A percentile compares a stretch with the other conserved stretches of the same genome.
phyloP scores from a whole-genome alignment of 2,888 invertebrate genomes.

The Lapara coniferarum region DNA sequence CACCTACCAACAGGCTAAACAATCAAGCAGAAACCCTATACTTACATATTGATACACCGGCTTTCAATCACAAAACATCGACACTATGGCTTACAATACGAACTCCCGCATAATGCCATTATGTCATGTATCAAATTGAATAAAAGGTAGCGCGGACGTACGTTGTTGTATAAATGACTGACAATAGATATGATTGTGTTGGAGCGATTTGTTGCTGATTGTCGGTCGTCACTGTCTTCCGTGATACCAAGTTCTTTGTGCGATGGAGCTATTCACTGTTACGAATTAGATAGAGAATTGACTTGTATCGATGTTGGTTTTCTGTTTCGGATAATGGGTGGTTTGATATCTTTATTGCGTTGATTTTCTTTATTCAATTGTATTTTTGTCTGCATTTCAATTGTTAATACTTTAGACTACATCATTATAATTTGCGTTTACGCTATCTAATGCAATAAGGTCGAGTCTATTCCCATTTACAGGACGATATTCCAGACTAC shows the following conservation, averaged over 20 bases:
- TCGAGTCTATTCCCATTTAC: too few species aligned
- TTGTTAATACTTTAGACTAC: too few species aligned
- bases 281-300: neutral
- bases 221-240: conserved; percentile 12
- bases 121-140: conserved; percentile 58
- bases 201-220: conserved; percentile 46
- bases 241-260: conserved; percentile 17
- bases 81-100: neutral
- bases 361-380: too few species aligned
- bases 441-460: too few species aligned
- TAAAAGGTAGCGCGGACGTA: conserved; percentile 57
- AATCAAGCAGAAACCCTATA: too few species aligned
- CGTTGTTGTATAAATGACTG: conserved; percentile 61
- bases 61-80: conserved; percentile 1
- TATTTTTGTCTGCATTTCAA: too few species aligned
- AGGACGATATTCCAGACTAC: neutral
- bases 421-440: too few species aligned
- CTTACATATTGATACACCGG: too few species aligned
- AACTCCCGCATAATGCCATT: conserved; percentile 20
- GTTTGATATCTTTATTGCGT: neutral
- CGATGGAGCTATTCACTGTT: conserved; percentile 4
- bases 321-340: neutral
- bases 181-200: conserved; percentile 59
- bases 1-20: too few species aligned
- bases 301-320: neutral